phyloP scores from a whole-genome alignment of 2,113 vertebrate genomes.

The Zosterops borbonicus region DNA sequence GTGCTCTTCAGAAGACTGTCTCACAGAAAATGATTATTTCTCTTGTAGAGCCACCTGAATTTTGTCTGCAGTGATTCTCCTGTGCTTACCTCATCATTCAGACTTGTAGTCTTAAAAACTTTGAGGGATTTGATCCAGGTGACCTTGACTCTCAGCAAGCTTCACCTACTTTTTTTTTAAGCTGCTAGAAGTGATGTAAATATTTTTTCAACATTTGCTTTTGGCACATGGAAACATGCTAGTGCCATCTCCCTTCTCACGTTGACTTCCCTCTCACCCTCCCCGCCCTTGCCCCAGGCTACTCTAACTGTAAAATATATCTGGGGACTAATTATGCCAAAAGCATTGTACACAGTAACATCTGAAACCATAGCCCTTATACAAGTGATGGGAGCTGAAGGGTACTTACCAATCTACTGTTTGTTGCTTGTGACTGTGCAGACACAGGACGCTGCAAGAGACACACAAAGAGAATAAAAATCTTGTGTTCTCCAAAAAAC shows the following conservation, averaged over 20 bases:
- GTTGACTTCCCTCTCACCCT: neutral
- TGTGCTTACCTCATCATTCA: neutral
- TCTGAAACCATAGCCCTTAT: neutral
- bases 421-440: constrained; percentile 65
- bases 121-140: neutral
- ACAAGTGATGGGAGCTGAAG: neutral
- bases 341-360: neutral
- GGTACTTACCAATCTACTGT: constrained; percentile 71
- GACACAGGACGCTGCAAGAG: constrained; percentile 76
- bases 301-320: neutral
- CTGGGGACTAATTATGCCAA: neutral
- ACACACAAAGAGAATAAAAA: constrained; percentile 64
- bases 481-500: neutral
- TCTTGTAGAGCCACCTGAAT: neutral
- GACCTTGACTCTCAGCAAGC: neutral
- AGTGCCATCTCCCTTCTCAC: neutral
- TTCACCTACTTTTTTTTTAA: neutral
- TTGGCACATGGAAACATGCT: neutral
- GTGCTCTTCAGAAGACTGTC: neutral
- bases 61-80: neutral
- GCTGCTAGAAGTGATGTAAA: neutral
- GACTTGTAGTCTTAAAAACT: neutral
- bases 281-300: accelerated
- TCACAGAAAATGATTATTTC: neutral
- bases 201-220: neutral